Evolutionary conservation across 1,140 invertebrate species (phyloP), one percentile per base, ranked within the genome.

Genomic region (Zaprionus tsacasi): DNA sequence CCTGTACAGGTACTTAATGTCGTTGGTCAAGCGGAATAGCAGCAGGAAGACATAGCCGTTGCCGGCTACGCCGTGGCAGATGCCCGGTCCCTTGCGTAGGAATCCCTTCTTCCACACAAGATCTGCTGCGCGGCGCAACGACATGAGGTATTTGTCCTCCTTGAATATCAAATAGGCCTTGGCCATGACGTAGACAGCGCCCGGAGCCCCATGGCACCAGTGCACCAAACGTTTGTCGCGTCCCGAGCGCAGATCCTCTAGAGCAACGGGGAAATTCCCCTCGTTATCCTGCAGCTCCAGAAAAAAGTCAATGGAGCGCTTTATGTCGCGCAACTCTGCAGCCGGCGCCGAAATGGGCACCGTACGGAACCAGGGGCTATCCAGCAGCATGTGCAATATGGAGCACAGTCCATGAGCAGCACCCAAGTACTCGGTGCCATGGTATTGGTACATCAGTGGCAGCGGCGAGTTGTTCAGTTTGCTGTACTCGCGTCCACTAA

Each of bases 141-240:
- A 94, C 7, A 95, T 87, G 10, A 97, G 91, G 91, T 97, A 98
- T 83, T 95, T 96, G 3, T 95, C 91, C 70, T 97, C 96, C 70
- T 95, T 95, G 93, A 95, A 97, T 3, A 95, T 88, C 5, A 96
- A 82, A 92, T 96, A 97, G 1, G 97, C 96, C 93, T 96, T 96
- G 2, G 96, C 97, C 93, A 98, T 94, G 21, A 97, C 87, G 91
- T 97, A 98, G 8, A 97, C 93, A 2, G 95, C 94, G 8, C 97
- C 96, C 54, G 96, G 95, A 35, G 97, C 96, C 1, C 97, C 97
- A 93, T 98, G 97, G 93, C 97, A 98, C 97, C 97, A 98, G 87
- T 98, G 97, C 5, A 98, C 94, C 2, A 98, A 87, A 72, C 96
- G 95, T 70, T 94, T 92, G 2, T 93, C 93, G 6, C 91, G 78